Evolutionary conservation across 2,113 vertebrate species (phyloP).

Genomic region (Gavialis gangeticus): DNA sequence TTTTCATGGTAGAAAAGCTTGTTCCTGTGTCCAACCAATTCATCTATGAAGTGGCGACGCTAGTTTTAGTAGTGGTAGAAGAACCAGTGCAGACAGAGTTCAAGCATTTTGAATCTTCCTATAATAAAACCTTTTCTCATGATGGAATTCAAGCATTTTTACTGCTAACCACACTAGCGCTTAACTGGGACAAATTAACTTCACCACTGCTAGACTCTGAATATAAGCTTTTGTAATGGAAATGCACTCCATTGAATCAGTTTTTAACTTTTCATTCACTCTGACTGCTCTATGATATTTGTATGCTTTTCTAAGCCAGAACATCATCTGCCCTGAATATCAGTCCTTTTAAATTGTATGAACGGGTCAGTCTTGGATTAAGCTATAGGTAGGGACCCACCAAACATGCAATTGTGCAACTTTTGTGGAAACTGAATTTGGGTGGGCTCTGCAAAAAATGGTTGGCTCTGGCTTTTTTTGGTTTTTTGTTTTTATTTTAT

Average conservation of each 20-base stretch:
- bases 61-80: not conserved
- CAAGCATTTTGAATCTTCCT: not conserved
- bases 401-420: no score
- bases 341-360: not conserved
- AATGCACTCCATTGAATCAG: not conserved
- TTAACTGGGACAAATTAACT: not conserved
- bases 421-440: no score
- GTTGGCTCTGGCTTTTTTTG: no score
- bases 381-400: not conserved
- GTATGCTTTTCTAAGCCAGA: not conserved
- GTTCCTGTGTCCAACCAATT: not conserved
- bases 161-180: not conserved
- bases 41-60: not conserved
- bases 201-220: not conserved
- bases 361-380: not conserved
- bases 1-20: not conserved
- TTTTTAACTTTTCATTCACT: not conserved
- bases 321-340: not conserved
- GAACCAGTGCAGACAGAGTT: not conserved
- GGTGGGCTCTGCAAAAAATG: no score
- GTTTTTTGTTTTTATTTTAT: no score
- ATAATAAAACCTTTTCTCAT: not conserved
- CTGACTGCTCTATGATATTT: not conserved
- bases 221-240: not conserved
- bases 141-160: not conserved